phyloP scores from a whole-genome alignment of 2,888 invertebrate species.

The Saturnia pavonia region DNA sequence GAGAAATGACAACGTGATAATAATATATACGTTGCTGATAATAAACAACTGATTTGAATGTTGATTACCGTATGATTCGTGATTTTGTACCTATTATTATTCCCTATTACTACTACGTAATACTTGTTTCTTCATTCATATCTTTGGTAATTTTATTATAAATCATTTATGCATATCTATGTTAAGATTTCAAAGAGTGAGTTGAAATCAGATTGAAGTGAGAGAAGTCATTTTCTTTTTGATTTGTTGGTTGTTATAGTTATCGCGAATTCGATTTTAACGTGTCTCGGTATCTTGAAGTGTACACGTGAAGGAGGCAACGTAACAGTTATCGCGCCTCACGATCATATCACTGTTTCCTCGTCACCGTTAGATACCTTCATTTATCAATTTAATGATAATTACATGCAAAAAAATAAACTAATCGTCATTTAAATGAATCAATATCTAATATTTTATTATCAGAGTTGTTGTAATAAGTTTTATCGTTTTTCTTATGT shows the following conservation, averaged over 20 bases:
- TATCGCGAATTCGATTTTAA: background rate
- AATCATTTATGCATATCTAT: too few species aligned
- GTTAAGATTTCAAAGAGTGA: too few species aligned
- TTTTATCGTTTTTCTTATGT: conserved; percentile 63
- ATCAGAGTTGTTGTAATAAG: conserved; percentile 35
- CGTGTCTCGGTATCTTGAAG: background rate
- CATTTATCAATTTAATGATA: conserved; percentile 22
- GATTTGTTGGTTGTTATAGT: background rate
- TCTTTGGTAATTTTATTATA: conserved; percentile 21
- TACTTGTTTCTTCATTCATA: conserved; percentile 45
- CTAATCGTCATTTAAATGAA: conserved; percentile 27
- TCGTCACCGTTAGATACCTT: conserved; percentile 26
- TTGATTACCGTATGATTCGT: conserved; percentile 42
- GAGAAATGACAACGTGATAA: conserved; percentile 3
- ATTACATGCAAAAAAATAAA: conserved; percentile 21
- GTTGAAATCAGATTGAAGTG: too few species aligned
- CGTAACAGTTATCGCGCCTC: conserved; percentile 21
- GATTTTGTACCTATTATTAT: conserved; percentile 31
- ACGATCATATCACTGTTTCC: conserved; percentile 28
- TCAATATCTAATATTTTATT: conserved; percentile 31
- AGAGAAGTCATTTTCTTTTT: background rate
- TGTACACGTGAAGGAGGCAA: conserved; percentile 22
- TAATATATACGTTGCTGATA: conserved; percentile 28
- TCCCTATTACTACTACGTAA: conserved; percentile 37
- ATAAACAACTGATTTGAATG: conserved; percentile 36